phyloP scores from a whole-genome alignment of 1,140 invertebrate species.

The Pectinophora gossypiella region DNA sequence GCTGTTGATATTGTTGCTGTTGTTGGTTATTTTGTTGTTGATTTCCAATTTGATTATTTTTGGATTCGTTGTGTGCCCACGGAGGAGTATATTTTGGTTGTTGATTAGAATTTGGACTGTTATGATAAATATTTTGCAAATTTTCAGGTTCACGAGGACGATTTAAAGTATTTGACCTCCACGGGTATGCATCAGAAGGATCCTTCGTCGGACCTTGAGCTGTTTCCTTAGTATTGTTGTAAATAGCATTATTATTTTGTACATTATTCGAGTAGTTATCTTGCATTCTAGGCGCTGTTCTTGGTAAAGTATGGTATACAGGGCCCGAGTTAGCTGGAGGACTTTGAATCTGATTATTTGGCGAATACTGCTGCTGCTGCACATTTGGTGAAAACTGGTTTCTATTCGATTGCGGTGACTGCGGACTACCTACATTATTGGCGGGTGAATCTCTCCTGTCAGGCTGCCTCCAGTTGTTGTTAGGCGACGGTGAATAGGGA shows the following conservation, averaged over 20 bases:
- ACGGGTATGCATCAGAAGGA: constrained; percentile 47
- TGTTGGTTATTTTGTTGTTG: no score
- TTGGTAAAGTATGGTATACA: constrained; percentile 55
- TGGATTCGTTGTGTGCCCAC: constrained; percentile 52
- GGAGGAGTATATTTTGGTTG: constrained; percentile 43
- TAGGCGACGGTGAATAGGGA: constrained; percentile 53
- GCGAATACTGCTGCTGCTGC: constrained; percentile 35
- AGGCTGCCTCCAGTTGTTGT: constrained; percentile 63
- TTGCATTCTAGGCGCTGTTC: constrained; percentile 44
- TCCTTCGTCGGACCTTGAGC: constrained; percentile 30
- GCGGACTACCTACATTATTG: constrained; percentile 32
- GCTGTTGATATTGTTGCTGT: constrained; percentile 47
- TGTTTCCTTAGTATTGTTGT: constrained; percentile 37
- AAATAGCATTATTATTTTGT: constrained; percentile 37
- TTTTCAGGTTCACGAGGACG: constrained; percentile 41
- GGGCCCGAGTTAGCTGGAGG: constrained; percentile 33
- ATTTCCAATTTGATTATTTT: constrained; percentile 42
- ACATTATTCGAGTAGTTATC: constrained; percentile 25
- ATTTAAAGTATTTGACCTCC: constrained; percentile 61
- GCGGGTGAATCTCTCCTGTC: constrained; percentile 59
- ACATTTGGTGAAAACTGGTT: constrained; percentile 46
- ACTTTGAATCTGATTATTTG: constrained; percentile 38
- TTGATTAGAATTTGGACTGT: constrained; percentile 34
- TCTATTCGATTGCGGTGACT: constrained; percentile 44
- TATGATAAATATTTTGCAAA: constrained; percentile 34